Conservation (phyloP, 2,113 vertebrate genomes). For the Anseranas semipalmata region DNA sequence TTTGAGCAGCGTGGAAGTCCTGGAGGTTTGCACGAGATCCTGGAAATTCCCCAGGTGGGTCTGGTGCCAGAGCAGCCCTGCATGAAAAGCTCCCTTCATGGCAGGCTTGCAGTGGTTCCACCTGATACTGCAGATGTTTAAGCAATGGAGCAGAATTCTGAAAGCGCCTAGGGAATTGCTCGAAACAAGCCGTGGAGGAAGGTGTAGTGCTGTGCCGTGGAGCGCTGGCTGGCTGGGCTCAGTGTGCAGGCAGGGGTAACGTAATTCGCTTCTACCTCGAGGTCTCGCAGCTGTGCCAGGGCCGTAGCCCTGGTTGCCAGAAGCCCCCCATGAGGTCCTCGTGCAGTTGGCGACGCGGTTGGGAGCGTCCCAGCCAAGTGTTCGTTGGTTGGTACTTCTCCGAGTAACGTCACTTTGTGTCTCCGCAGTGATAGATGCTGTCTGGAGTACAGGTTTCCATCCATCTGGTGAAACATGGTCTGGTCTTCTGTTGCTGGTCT, state of each 20-base stretch:
- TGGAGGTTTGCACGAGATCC: neutral
- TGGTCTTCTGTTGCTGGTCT: neutral
- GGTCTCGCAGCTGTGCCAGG: neutral
- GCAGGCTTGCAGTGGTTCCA: neutral
- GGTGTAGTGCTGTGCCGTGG: neutral
- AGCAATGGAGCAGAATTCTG: slow-evolving; percentile 7
- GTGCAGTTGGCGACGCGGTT: rapidly evolving
- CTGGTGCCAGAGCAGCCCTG: neutral
- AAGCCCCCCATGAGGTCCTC: neutral
- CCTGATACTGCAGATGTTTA: slow-evolving; percentile 49
- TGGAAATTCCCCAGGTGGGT: slow-evolving; percentile 20
- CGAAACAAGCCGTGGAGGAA: neutral
- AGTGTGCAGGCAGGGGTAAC: neutral
- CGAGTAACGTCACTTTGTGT: neutral
- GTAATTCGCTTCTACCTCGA: neutral
- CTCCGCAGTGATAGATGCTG: neutral
- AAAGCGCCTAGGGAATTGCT: neutral
- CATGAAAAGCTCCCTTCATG: neutral
- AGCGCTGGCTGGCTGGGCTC: neutral
- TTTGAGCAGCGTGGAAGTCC: neutral
- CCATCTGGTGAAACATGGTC: neutral
- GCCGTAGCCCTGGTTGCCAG: neutral
- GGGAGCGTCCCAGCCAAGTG: neutral
- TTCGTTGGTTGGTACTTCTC: rapidly evolving
- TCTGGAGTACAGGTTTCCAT: neutral